Percentiles rank a stretch among this genome's conserved stretches.
These are phyloP conservation scores for Ariolimax columbianus DNA, from an alignment of 2,888 invertebrate genomes.

Conservation along the genomic window DNA sequence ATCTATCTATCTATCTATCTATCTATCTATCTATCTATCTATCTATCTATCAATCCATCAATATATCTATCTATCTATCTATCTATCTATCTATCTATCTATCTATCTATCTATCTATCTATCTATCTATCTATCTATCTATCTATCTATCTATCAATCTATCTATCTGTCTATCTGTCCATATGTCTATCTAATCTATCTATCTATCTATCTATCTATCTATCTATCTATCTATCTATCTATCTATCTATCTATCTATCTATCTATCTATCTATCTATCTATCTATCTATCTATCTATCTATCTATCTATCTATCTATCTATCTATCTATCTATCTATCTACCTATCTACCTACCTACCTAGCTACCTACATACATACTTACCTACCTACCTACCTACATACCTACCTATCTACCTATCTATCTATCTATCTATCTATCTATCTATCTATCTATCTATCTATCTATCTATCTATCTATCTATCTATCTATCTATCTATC, in stretches of 20 bases:
- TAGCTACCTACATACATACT: background rate
- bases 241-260: background rate
- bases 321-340: background rate
- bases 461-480: background rate
- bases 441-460: background rate
- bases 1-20: no score
- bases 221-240: background rate
- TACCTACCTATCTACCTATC: background rate
- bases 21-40: no score
- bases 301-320: background rate
- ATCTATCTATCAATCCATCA: no score
- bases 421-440: background rate
- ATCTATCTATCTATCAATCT: background rate
- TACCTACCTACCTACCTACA: background rate
- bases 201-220: background rate
- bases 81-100: no score
- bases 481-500: background rate
- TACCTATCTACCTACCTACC: background rate
- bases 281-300: background rate
- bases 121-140: background rate
- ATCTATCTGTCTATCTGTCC: slow-evolving; percentile 13
- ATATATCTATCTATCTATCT: no score
- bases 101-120: no score
- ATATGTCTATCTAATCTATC: background rate
- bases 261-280: background rate